Evolutionary conservation across 2,113 vertebrate species (phyloP), one percentile per base, ranked within the genome.

Genomic region (Leucopsar rothschildi): DNA sequence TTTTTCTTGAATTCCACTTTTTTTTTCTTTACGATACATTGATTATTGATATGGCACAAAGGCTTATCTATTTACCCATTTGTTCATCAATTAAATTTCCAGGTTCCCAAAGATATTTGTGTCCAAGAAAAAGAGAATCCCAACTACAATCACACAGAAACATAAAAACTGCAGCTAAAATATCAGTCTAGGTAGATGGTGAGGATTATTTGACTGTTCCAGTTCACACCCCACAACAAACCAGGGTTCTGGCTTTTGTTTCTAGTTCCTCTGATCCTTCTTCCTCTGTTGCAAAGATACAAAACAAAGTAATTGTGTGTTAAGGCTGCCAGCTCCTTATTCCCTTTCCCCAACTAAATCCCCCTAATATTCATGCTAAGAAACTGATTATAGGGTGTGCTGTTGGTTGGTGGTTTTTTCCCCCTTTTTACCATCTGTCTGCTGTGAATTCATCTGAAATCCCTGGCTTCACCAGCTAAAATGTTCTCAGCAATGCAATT

Each of bases 381-480:
- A 69, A 94, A 82, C 59, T 57, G 80, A 88, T 94, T 90, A 69
- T 39, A 93, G 92, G 71, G 35, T 83, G 10, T 93, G 19, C 44
- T 92, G n/a, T 22, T 78, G 24, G 59, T 64, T 86, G 66, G 44
- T 65, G 44, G 2, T 3, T 59, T 90, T 86, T 76, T 6, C 8
- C 14, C 27, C 11, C 12, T 15, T 82, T 93, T 95, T 90, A 69
- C 96, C 96, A 96, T 97, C 96, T 96, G 93, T 96, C 84, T 96
- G 69, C 82, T 94, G 90, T 86, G 94, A 96, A 92, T 96, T 86
- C 65, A 88, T 95, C 82, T 82, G 78, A 96, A 96, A 88, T 94
- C 84, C 45, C 66, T 91, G 78, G 76, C 93, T 96, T 90, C 60
- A 64, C 86, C 35, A 82, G 69, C 82, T 94, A 83, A 95, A 95